A percentile compares a stretch with the other conserved stretches of the same genome.
Conservation (phyloP, 1,140 invertebrate species). For the Bicyclus anynana region DNA sequence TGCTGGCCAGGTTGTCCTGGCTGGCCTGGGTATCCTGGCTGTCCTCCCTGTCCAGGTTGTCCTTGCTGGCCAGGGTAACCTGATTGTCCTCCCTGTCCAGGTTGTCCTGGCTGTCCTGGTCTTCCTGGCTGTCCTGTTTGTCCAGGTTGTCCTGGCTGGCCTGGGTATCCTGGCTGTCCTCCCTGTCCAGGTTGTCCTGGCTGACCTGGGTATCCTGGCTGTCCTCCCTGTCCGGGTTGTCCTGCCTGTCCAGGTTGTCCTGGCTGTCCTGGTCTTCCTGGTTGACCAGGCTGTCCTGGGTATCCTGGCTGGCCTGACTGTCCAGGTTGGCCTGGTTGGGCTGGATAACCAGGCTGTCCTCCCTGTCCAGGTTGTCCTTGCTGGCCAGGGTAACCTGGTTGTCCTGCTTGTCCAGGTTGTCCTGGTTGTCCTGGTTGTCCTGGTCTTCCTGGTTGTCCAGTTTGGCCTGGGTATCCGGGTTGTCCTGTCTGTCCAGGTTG, state of each 20-base stretch:
- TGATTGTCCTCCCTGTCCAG: neutral
- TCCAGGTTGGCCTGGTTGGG: neutral
- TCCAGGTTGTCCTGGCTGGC: neutral
- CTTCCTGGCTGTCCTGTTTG: neutral
- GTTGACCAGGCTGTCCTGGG: neutral
- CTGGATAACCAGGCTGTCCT: neutral
- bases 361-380: neutral
- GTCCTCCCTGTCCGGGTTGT: neutral
- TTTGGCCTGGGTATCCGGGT: neutral
- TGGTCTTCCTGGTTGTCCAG: neutral
- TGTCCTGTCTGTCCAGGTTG: neutral
- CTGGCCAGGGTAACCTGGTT: too few relatives aligned
- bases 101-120: neutral
- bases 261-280: neutral
- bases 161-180: neutral
- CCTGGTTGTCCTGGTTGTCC: too few relatives aligned
- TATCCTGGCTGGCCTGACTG: neutral
- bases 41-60: neutral
- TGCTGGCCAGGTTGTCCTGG: neutral
- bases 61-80: neutral
- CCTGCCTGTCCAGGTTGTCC: neutral
- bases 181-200: neutral
- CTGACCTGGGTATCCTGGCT: neutral
- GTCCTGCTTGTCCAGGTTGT: too few relatives aligned
- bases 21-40: neutral